These are phyloP conservation scores for Amazona guildingii DNA, from an alignment of 2,113 vertebrate species.

Conservation along the genomic window DNA sequence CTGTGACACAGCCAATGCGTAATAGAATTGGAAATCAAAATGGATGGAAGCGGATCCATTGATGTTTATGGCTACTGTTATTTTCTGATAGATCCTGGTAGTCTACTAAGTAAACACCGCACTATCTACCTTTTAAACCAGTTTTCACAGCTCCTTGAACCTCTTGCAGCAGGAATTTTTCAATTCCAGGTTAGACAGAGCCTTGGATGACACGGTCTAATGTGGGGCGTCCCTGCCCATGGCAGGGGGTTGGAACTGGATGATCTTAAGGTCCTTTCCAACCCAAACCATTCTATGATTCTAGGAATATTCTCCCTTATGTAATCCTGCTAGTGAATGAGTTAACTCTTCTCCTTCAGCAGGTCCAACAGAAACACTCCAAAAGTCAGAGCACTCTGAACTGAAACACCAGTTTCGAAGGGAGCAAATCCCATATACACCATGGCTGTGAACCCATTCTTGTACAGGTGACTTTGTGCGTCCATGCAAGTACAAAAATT, in stretches of 20 bases:
- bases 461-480: not conserved
- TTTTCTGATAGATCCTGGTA: slow-evolving; percentile 1
- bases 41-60: not conserved
- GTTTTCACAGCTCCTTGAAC: slow-evolving; percentile 54
- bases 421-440: not conserved
- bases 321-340: not conserved
- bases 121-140: not conserved
- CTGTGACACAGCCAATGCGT: not conserved
- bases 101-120: not conserved
- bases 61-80: not conserved
- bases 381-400: not conserved
- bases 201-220: not conserved
- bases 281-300: not conserved
- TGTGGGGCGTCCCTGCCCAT: not conserved
- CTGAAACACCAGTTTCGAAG: not conserved
- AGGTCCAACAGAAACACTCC: not conserved
- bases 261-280: not conserved
- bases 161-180: slow-evolving; percentile 1
- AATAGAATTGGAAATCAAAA: not conserved
- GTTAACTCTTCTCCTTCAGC: not conserved
- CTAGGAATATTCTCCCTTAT: not conserved
- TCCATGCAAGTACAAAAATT: not conserved
- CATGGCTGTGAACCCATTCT: not conserved
- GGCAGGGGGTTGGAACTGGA: not conserved
- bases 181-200: not conserved